Percentiles rank a stretch among this genome's conserved stretches.
Evolutionary conservation across 1,140 invertebrate genomes (phyloP).

Genomic region (Drosophila sulfurigaster): DNA sequence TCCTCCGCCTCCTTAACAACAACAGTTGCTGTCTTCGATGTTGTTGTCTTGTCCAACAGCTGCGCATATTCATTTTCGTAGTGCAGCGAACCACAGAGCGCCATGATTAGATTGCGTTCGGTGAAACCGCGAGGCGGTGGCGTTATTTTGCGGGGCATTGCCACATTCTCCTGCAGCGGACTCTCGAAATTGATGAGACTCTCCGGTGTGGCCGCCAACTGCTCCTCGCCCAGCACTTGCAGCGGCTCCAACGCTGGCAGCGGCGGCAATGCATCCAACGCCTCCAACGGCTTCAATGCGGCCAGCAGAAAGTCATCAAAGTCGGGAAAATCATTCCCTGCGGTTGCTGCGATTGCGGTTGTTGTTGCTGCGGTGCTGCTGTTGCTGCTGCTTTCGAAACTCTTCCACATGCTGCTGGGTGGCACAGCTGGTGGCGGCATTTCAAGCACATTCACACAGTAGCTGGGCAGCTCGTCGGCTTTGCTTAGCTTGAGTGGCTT

Average conservation of each 20-base stretch:
- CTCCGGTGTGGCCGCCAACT: slow-evolving; percentile 19
- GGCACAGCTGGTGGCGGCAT: background rate
- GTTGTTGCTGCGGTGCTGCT: background rate
- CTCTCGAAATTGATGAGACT: slow-evolving; percentile 83
- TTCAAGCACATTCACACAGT: slow-evolving; percentile 34
- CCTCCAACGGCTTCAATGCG: slow-evolving; percentile 47
- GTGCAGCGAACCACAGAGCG: slow-evolving; percentile 79
- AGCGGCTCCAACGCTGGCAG: slow-evolving; percentile 73
- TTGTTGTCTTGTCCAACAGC: slow-evolving; percentile 6
- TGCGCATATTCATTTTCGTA: slow-evolving; percentile 68
- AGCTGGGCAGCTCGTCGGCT: background rate
- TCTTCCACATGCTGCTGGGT: slow-evolving; percentile 17
- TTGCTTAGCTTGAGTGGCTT: slow-evolving; percentile 6
- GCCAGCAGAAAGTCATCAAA: slow-evolving; percentile 70
- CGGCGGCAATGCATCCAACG: slow-evolving; percentile 63
- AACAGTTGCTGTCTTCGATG: slow-evolving; percentile 9
- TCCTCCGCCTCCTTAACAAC: background rate
- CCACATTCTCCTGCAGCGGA: slow-evolving; percentile 70
- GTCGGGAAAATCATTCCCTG: slow-evolving; percentile 9
- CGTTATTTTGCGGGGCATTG: slow-evolving; percentile 56
- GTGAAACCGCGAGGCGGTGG: slow-evolving; percentile 68
- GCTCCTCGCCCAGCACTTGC: slow-evolving; percentile 34
- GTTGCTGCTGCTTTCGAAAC: slow-evolving; percentile 3
- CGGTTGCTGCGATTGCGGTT: background rate
- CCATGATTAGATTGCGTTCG: slow-evolving; percentile 76